These are phyloP conservation scores for Theonella swinhoei DNA, from an alignment of 37 sponge, comb jelly and placozoan species.

Conservation along the genomic window DNA sequence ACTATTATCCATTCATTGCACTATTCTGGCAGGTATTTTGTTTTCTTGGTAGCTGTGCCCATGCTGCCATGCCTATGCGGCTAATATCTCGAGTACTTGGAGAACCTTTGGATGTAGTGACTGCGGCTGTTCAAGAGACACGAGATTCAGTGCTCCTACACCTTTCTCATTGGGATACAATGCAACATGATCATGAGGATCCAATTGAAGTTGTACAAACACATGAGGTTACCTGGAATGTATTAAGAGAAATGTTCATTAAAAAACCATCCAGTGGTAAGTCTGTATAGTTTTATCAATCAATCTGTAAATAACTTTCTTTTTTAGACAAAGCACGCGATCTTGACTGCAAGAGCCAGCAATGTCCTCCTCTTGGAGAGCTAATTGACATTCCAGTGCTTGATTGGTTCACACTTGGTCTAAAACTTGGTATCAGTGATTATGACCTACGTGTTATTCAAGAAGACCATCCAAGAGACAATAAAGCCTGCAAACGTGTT, in stretches of 20 bases:
- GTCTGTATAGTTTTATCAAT: too few species aligned
- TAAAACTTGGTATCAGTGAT: background rate
- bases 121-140: background rate
- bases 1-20: too few species aligned
- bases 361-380: background rate
- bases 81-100: constrained; percentile 5
- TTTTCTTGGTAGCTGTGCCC: background rate
- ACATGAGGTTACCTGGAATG: constrained; percentile 6
- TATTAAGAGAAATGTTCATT: background rate
- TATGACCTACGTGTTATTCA: constrained; percentile 1
- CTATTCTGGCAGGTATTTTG: background rate
- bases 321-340: background rate
- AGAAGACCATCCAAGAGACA: background rate
- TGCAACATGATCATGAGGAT: constrained; percentile 11
- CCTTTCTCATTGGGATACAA: background rate
- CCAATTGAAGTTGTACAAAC: background rate
- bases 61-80: constrained; percentile 6
- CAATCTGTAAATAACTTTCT: too few species aligned
- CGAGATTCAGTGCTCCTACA: constrained; percentile 4
- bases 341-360: background rate
- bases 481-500: background rate
- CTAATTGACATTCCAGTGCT: background rate
- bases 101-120: constrained; percentile 1
- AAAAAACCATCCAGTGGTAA: background rate
- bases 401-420: background rate